Conservation (phyloP, 2,888 invertebrate genomes). For the Ornithoptera priamus region DNA sequence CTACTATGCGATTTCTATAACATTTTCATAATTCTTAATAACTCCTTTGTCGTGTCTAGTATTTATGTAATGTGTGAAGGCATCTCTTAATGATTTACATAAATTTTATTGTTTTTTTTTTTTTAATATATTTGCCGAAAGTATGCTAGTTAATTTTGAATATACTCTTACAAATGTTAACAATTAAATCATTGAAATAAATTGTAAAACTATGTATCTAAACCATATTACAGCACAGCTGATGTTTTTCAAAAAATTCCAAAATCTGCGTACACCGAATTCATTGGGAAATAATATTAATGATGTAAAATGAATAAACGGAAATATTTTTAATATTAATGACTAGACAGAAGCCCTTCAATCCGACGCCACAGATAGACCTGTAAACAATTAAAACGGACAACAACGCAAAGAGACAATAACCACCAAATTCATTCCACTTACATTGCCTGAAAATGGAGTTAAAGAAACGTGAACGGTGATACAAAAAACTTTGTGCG, state of each 20-base stretch:
- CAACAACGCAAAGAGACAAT: constrained; percentile 58
- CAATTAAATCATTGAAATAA: background rate
- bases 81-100: background rate
- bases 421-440: constrained; percentile 76
- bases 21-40: constrained; percentile 67
- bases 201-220: background rate
- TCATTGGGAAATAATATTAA: constrained; percentile 71
- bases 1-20: constrained; percentile 81
- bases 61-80: constrained; percentile 3
- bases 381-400: constrained; percentile 67
- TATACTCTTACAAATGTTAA: background rate
- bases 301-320: constrained; percentile 57
- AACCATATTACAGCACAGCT: constrained; percentile 27
- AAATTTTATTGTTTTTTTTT: background rate
- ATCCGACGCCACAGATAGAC: constrained; percentile 70
- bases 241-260: constrained; percentile 49
- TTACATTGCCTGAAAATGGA: constrained; percentile 74
- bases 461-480: constrained; percentile 70
- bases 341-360: constrained; percentile 76
- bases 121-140: background rate
- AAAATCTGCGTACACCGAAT: constrained; percentile 74
- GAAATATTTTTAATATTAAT: constrained; percentile 52
- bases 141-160: background rate
- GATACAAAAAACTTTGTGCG: constrained; percentile 69
- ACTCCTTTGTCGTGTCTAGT: constrained; percentile 27